A percentile compares a stretch with the other conserved stretches of the same genome.
Evolutionary conservation across 2,888 invertebrate species (phyloP).

Genomic region (Liopterus haemorrhoidalis): DNA sequence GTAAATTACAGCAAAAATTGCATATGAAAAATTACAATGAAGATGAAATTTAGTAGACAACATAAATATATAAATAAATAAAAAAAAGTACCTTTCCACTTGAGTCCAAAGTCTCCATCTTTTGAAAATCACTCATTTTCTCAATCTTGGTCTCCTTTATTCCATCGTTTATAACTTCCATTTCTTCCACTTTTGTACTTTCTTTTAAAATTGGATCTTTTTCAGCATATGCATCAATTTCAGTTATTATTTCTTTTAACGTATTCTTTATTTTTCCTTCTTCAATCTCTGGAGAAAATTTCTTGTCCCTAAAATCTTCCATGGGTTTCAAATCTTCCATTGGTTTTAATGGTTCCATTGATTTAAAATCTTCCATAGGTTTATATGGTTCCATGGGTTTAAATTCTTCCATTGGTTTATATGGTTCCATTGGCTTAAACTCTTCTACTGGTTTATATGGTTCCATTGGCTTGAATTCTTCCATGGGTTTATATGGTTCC

Average conservation of each 20-base stretch:
- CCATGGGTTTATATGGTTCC: constrained; percentile 41
- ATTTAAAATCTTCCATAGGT: constrained; percentile 18
- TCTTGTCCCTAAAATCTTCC: constrained; percentile 9
- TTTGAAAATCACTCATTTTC: too few species aligned
- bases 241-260: constrained; percentile 55
- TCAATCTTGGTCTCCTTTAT: constrained; percentile 8
- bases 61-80: too few species aligned
- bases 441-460: too few species aligned
- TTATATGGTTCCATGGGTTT: constrained; percentile 30
- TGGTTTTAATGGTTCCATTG: constrained; percentile 15
- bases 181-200: too few species aligned
- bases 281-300: constrained; percentile 42
- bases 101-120: too few species aligned
- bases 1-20: too few species aligned
- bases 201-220: constrained; percentile 42
- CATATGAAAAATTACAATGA: too few species aligned
- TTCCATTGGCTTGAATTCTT: constrained; percentile 39
- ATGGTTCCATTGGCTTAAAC: constrained; percentile 25
- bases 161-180: constrained; percentile 16
- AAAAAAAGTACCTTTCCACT: too few species aligned
- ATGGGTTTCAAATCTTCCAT: constrained; percentile 13
- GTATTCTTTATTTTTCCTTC: constrained; percentile 53
- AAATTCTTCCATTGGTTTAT: constrained; percentile 31
- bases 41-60: too few species aligned
- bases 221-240: constrained; percentile 54